These are phyloP conservation scores for Rhinoderma darwinii DNA, from an alignment of 2,113 vertebrate species.

Conservation along the genomic window DNA sequence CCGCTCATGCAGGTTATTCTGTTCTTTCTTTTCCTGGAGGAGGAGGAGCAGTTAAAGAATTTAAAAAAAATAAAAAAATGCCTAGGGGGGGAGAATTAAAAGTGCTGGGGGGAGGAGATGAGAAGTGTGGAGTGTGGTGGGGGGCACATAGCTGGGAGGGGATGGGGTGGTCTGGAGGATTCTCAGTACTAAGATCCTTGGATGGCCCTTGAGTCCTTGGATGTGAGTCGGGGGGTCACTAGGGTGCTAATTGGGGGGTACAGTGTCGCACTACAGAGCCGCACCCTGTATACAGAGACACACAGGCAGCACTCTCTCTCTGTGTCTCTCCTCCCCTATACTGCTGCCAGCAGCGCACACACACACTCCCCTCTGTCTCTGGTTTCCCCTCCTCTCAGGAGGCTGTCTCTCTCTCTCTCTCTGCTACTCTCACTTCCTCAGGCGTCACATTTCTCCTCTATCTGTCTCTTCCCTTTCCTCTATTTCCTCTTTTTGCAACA, in stretches of 20 bases:
- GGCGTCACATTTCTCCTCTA: slow-evolving; percentile 52
- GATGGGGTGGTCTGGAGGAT: background rate
- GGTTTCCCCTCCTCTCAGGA: slow-evolving; percentile 48
- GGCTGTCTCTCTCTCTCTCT: slow-evolving; percentile 43
- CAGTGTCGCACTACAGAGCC: slow-evolving; percentile 43
- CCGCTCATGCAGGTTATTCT: background rate
- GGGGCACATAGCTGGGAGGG: background rate
- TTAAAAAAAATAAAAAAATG: slow-evolving; percentile 1
- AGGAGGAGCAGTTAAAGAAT: background rate
- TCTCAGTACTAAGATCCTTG: background rate
- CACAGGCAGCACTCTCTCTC: slow-evolving; percentile 35
- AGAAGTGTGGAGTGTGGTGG: background rate
- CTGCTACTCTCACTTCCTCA: slow-evolving; percentile 48
- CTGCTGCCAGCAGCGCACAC: slow-evolving; percentile 29
- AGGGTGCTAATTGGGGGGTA: slow-evolving; percentile 15
- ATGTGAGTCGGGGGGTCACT: background rate
- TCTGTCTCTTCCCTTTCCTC: slow-evolving; percentile 37
- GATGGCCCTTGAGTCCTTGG: background rate
- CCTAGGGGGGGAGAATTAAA: slow-evolving; percentile 28
- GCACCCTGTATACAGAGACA: slow-evolving; percentile 51
- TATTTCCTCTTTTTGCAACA: slow-evolving; percentile 5
- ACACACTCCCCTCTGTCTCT: slow-evolving; percentile 42
- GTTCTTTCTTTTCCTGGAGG: slow-evolving; percentile 19
- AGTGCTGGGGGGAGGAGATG: slow-evolving; percentile 31
- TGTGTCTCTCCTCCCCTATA: slow-evolving; percentile 42